Base-by-base conservation (phyloP, 2,113 vertebrate genomes). In the Leptosomus discolor region DNA sequence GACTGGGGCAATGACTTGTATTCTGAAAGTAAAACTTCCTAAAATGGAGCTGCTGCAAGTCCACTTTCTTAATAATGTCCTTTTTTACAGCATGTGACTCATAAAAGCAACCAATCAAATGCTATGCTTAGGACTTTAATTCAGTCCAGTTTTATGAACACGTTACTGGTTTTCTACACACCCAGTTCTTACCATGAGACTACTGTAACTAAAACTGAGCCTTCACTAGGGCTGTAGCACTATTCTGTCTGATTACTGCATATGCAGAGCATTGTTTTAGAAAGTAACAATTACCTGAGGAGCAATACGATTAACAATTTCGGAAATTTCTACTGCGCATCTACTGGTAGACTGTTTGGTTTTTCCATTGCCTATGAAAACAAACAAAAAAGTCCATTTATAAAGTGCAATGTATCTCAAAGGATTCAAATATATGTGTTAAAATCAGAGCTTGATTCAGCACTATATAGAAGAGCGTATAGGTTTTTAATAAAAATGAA, bases 271-370 rank as follows among this genome's bases (percentile, higher is more conserved):
- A 5, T 5, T 76, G 37, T n/a, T 85, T 58, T 8, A 74, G 69
- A 67, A 90, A 91, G 45, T 22, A 23, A 46, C 65, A 94, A 77
- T 98, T 98, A 99, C 99, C 99, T 99, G 99, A 91, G 99, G 99
- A 96, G 99, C 99, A 94, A 99, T 99, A 11, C 99, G 98, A 96
- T 98, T 99, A 58, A 99, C 99, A 82, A 99, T 99, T 90, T 99
- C 99, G 5, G 99, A 98, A 96, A 99, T 99, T 94, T 99, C 98
- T 86, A 99, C 98, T n/a, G 94, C 92, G 32, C 96, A 97, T 74
- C 81, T 86, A 21, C 68, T 94, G 41, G 93, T 50, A 53, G 91
- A 57, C 39, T 70, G 95, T 85, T 98, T 98, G 94, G 60, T 95
- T 83, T 90, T 97, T 96, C 95, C 94, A 92, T 50, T 92, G 94